Conservation (phyloP, 2,888 invertebrate genomes). For the Epinotia nisella region DNA sequence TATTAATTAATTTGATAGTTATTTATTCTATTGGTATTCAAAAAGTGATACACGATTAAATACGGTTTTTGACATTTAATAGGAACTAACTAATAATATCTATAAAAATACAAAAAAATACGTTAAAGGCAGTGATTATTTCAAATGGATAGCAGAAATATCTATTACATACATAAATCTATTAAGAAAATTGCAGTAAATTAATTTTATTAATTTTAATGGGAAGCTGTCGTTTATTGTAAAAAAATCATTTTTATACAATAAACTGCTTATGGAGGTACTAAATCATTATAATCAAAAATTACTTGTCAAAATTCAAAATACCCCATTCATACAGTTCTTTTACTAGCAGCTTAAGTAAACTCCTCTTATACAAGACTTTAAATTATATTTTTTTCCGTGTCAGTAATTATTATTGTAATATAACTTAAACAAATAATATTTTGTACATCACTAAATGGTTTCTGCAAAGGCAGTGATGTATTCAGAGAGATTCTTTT, state of each 20-base stretch:
- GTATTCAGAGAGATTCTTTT: background rate
- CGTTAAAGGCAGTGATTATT: conserved; percentile 38
- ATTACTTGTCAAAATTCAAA: background rate
- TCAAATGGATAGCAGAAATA: background rate
- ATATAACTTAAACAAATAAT: conserved; percentile 28
- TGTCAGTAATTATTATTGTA: conserved; percentile 18
- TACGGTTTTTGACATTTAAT: background rate
- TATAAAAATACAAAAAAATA: conserved; percentile 14
- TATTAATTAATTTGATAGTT: background rate
- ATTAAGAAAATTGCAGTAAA: conserved; percentile 4
- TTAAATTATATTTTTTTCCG: conserved; percentile 5
- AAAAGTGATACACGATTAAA: background rate
- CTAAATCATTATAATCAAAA: background rate
- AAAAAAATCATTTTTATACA: background rate
- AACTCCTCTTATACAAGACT: background rate
- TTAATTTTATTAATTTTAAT: background rate
- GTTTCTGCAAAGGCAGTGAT: conserved; percentile 29
- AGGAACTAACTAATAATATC: conserved; percentile 18
- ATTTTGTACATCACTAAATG: conserved; percentile 36
- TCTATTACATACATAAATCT: background rate
- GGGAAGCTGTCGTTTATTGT: background rate
- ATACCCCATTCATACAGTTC: background rate
- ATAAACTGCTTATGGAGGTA: background rate
- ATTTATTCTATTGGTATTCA: conserved; percentile 2
- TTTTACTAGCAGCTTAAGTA: background rate